Evolutionary conservation across 2,113 vertebrate species (phyloP).

Genomic region (Bos taurus): DNA sequence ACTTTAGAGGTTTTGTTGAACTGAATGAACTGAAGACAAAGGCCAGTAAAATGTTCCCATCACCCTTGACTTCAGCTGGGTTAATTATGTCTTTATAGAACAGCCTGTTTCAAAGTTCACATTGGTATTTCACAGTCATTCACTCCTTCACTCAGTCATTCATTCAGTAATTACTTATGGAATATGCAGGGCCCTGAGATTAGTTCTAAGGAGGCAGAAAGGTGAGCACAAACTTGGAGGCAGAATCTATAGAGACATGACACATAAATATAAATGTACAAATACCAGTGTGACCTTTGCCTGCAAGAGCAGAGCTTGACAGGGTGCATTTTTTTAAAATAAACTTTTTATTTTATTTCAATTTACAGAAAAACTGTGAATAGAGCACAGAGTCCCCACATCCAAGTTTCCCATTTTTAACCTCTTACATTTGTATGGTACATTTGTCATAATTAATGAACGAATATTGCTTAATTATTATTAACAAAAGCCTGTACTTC

Average conservation of each 20-base stretch:
- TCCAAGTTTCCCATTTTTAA: neutral
- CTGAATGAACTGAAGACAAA: constrained; percentile 40
- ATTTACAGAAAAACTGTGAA: neutral
- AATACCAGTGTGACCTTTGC: neutral
- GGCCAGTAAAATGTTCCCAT: neutral
- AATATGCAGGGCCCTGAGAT: neutral
- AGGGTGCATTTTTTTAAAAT: neutral
- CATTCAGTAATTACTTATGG: neutral
- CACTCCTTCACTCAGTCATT: neutral
- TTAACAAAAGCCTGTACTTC: neutral
- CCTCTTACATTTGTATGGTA: neutral
- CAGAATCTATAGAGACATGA: neutral
- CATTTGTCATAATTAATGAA: neutral
- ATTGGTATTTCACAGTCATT: neutral
- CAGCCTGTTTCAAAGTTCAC: neutral
- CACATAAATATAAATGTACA: neutral
- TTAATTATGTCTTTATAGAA: neutral
- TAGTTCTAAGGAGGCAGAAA: neutral
- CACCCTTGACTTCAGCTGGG: neutral
- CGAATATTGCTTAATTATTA: neutral
- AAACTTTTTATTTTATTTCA: neutral
- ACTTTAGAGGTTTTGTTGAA: constrained; percentile 54
- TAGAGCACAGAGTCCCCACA: neutral
- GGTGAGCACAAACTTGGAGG: neutral
- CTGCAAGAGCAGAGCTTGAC: neutral